Conservation (phyloP, 2,888 invertebrate species). For the Synergus laeviventris region DNA sequence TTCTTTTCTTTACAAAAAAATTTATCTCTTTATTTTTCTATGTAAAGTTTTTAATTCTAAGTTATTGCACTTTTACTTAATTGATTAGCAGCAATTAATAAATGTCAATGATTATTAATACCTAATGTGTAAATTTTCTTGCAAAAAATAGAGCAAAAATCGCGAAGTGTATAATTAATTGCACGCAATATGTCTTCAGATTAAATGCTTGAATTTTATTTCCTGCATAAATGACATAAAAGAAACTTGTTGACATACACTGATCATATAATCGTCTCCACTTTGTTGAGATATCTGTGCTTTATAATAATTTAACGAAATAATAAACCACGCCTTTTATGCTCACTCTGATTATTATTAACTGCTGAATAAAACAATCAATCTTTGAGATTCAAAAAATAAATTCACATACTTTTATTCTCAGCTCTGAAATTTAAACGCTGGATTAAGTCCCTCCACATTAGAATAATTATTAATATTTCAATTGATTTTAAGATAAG, state of each 20-base stretch:
- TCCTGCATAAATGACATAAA: neutral
- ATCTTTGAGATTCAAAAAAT: no score
- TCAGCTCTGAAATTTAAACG: neutral
- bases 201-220: neutral
- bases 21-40: no score
- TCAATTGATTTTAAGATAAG: neutral
- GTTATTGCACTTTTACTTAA: neutral
- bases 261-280: neutral
- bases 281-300: neutral
- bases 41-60: no score
- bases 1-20: neutral
- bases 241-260: neutral
- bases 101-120: neutral
- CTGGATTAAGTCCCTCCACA: neutral
- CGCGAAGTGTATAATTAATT: conserved; percentile 21
- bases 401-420: no score
- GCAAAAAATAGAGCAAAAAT: conserved; percentile 15
- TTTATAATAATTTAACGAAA: neutral
- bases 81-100: neutral
- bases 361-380: no score
- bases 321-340: neutral
- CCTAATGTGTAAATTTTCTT: neutral
- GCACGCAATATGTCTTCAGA: conserved; percentile 18
- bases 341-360: neutral
- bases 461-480: neutral